These are phyloP conservation scores for Ammospiza caudacuta DNA, from an alignment of 2,113 vertebrate genomes.

Conservation along the genomic window DNA sequence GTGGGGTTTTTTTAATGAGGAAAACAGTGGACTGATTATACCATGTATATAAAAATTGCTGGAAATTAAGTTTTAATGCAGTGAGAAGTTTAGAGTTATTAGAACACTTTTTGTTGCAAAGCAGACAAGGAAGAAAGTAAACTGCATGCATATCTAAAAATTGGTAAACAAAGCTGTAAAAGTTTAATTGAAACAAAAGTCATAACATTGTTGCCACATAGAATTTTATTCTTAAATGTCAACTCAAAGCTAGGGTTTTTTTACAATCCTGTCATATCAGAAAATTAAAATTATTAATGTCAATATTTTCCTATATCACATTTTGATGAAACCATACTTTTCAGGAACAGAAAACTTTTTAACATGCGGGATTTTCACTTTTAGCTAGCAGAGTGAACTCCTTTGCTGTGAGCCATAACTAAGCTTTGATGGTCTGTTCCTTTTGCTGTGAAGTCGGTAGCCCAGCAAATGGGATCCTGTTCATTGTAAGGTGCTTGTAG, in stretches of 20 bases:
- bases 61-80: neutral
- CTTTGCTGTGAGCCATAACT: neutral
- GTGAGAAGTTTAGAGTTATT: neutral
- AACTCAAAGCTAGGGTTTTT: neutral
- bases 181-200: neutral
- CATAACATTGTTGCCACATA: neutral
- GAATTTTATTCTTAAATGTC: neutral
- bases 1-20: neutral
- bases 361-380: neutral
- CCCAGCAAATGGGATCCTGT: neutral
- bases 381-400: neutral
- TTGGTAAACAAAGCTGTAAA: neutral
- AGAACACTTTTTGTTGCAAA: neutral
- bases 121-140: neutral
- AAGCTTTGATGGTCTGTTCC: neutral
- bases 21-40: neutral
- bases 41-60: neutral
- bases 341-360: neutral
- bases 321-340: neutral
- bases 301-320: neutral
- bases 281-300: neutral
- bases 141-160: neutral
- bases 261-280: neutral
- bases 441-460: neutral
- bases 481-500: accelerated